Conservation (phyloP, 2,113 vertebrate genomes). For the Dendrocopos noguchii region DNA sequence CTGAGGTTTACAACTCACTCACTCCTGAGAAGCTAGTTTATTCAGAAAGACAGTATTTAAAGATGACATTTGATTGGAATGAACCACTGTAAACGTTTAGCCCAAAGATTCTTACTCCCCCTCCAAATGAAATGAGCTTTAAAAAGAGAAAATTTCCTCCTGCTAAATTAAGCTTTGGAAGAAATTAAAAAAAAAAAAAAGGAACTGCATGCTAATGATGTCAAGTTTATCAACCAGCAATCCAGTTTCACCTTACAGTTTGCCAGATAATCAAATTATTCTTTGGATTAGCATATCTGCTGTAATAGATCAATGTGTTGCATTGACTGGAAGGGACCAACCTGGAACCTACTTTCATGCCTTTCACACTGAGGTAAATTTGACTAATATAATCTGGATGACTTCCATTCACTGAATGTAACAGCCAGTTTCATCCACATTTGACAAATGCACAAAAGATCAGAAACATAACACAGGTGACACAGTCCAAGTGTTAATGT, state of each 20-base stretch:
- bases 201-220: not conserved
- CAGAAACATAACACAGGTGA: not conserved
- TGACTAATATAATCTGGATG: not conserved
- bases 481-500: not conserved
- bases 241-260: slow-evolving; percentile 34
- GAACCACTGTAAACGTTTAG: not conserved
- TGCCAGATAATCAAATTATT: slow-evolving; percentile 19
- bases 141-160: not conserved
- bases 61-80: not conserved
- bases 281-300: slow-evolving; percentile 27
- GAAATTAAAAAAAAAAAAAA: not conserved
- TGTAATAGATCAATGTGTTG: slow-evolving; percentile 32
- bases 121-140: not conserved
- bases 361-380: not conserved
- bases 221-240: slow-evolving; percentile 15
- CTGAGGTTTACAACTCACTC: not conserved
- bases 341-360: slow-evolving; percentile 5
- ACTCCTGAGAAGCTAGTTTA: not conserved
- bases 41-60: not conserved
- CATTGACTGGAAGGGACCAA: slow-evolving; percentile 23
- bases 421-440: not conserved
- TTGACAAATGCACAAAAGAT: not conserved
- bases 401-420: not conserved
- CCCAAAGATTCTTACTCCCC: not conserved
- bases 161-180: not conserved